These are phyloP conservation scores for Drosophila anceps DNA, from an alignment of 2,888 invertebrate species.

Conservation along the genomic window DNA sequence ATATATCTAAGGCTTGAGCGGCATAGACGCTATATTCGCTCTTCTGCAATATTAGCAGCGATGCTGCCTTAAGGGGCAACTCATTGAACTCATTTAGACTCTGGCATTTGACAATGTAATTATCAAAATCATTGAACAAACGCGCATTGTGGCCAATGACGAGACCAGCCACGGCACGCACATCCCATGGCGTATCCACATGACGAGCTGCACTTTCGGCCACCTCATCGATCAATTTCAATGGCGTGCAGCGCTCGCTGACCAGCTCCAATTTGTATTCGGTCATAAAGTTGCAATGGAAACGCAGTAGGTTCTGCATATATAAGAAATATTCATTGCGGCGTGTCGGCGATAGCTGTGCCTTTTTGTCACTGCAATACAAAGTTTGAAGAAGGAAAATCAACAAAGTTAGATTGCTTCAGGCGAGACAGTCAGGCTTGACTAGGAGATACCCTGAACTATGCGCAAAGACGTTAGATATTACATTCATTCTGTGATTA, in stretches of 20 bases:
- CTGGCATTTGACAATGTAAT: slow-evolving; percentile 62
- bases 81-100: slow-evolving; percentile 59
- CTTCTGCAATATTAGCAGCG: slow-evolving; percentile 77
- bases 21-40: slow-evolving; percentile 63
- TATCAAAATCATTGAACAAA: slow-evolving; percentile 80
- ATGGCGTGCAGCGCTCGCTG: slow-evolving; percentile 26
- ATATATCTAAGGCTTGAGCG: slow-evolving; percentile 63
- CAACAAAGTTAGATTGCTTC: no score
- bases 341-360: slow-evolving; percentile 78
- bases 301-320: slow-evolving; percentile 85
- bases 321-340: slow-evolving; percentile 83
- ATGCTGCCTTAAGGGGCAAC: slow-evolving; percentile 78
- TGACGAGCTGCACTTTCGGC: slow-evolving; percentile 84
- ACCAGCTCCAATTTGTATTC: slow-evolving; percentile 83
- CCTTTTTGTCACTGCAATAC: slow-evolving; percentile 1
- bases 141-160: slow-evolving; percentile 86
- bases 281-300: slow-evolving; percentile 84
- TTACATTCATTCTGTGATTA: no score
- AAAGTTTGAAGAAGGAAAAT: not conserved
- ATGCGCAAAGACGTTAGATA: no score
- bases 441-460: no score
- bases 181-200: slow-evolving; percentile 88
- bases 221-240: slow-evolving; percentile 56
- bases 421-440: no score
- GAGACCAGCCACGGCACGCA: slow-evolving; percentile 88